phyloP scores from a whole-genome alignment of 2,797 vertebrate species.

The Tragelaphus eurycerus region DNA sequence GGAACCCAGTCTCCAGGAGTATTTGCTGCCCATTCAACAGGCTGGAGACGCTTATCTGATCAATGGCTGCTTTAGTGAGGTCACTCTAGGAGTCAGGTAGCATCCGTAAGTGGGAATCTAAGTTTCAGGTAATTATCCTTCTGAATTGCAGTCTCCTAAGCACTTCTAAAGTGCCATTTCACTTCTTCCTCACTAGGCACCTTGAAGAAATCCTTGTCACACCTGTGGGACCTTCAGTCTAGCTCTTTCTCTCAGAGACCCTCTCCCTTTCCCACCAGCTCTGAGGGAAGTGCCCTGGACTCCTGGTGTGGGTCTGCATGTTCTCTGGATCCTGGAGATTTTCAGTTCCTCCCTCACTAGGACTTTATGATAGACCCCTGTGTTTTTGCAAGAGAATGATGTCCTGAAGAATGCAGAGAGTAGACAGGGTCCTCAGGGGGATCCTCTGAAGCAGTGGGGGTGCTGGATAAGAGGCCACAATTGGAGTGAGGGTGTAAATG shows the following conservation, averaged over 20 bases:
- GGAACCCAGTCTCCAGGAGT: not conserved
- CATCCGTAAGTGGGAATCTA: not conserved
- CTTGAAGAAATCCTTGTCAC: not conserved
- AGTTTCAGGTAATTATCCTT: no score
- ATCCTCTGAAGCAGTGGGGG: not conserved
- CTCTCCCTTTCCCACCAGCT: not conserved
- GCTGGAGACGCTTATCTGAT: not conserved
- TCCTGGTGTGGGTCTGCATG: not conserved
- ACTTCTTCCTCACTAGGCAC: not conserved
- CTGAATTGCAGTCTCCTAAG: not conserved
- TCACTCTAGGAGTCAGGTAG: not conserved
- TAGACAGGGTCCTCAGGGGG: not conserved
- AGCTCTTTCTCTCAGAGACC: not conserved
- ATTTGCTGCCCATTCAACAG: not conserved
- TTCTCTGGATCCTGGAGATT: not conserved
- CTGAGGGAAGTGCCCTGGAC: not conserved
- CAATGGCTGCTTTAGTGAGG: not conserved
- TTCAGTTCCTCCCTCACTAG: not conserved
- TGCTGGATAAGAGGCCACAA: not conserved
- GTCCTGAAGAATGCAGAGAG: not conserved
- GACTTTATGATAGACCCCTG: not conserved
- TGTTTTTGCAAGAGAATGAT: not conserved
- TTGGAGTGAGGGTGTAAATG: not conserved
- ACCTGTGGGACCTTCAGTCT: not conserved
- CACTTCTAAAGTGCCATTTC: not conserved